Evolutionary conservation across 2,888 invertebrate species (phyloP).

Genomic region (Troides oblongomaculatus): DNA sequence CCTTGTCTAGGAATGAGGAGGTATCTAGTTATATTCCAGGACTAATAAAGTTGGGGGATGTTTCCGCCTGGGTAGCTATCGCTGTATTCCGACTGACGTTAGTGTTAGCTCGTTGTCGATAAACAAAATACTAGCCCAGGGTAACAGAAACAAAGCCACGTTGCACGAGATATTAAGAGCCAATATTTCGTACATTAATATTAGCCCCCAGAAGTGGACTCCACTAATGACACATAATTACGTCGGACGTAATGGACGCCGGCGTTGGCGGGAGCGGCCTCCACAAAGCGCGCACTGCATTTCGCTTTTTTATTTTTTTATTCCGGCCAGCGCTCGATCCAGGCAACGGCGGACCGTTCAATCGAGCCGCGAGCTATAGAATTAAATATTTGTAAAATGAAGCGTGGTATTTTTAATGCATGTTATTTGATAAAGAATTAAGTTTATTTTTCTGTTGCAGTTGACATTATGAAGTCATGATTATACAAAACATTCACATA

Average conservation of each 20-base stretch:
- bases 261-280: constrained; percentile 58
- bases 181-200: constrained; percentile 57
- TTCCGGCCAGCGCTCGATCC: constrained; percentile 33
- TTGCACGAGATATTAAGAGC: constrained; percentile 60
- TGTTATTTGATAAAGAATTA: too few species aligned
- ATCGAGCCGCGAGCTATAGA: constrained; percentile 14
- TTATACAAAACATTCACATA: too few species aligned
- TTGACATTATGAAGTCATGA: too few species aligned
- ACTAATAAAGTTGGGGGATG: too few species aligned
- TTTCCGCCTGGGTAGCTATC: too few species aligned
- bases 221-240: constrained; percentile 75
- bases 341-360: constrained; percentile 16
- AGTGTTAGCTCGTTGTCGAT: too few species aligned
- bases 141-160: constrained; percentile 37
- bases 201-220: constrained; percentile 54
- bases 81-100: too few species aligned
- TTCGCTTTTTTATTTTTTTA: constrained; percentile 55
- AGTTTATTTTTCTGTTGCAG: too few species aligned
- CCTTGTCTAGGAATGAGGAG: too few species aligned
- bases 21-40: too few species aligned
- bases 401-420: too few species aligned
- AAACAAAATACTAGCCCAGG: background rate
- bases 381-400: constrained; percentile 12
- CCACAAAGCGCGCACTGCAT: constrained; percentile 66
- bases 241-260: constrained; percentile 66